Percentiles rank a stretch among this genome's conserved stretches.
phyloP scores from a whole-genome alignment of 2,797 vertebrate species.

The Takifugu ocellatus region DNA sequence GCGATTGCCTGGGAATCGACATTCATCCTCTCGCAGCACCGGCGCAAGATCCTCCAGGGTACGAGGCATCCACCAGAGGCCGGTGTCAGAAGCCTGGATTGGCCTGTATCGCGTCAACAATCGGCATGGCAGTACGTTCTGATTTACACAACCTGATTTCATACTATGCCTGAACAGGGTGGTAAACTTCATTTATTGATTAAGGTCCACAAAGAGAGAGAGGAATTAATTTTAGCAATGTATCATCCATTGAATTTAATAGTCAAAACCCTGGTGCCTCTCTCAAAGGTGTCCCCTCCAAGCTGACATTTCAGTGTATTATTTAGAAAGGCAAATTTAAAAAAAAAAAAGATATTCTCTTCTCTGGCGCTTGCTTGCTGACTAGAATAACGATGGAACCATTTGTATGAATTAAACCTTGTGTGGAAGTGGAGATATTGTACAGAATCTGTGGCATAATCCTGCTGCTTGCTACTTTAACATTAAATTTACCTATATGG shows the following conservation, averaged over 20 bases:
- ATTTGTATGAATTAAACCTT: conserved; percentile 46
- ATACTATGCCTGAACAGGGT: too few relatives aligned
- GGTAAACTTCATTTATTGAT: too few relatives aligned
- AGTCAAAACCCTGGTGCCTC: not conserved
- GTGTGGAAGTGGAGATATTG: conserved; percentile 37
- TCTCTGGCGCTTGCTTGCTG: conserved; percentile 37
- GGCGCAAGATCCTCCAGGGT: conserved; percentile 70
- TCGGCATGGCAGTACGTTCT: conserved; percentile 75
- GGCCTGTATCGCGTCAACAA: conserved; percentile 79
- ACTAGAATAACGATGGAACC: conserved; percentile 47
- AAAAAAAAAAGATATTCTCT: conserved; percentile 54
- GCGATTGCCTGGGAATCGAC: conserved; percentile 73
- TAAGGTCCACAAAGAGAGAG: too few relatives aligned
- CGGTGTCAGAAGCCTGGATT: conserved; percentile 79
- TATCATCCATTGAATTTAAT: not conserved
- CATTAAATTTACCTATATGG: conserved; percentile 3
- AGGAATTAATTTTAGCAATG: not conserved
- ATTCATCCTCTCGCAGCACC: conserved; percentile 68
- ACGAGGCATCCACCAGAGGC: conserved; percentile 70
- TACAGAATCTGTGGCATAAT: not conserved
- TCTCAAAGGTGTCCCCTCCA: not conserved
- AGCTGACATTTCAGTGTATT: conserved; percentile 52
- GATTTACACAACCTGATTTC: too few relatives aligned
- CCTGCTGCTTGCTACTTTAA: conserved; percentile 6
- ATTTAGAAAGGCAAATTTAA: conserved; percentile 61